Percentiles rank a stretch among this genome's conserved stretches.
phyloP scores from a whole-genome alignment of 2,113 vertebrate species.

The Nannobrachium achirus region DNA sequence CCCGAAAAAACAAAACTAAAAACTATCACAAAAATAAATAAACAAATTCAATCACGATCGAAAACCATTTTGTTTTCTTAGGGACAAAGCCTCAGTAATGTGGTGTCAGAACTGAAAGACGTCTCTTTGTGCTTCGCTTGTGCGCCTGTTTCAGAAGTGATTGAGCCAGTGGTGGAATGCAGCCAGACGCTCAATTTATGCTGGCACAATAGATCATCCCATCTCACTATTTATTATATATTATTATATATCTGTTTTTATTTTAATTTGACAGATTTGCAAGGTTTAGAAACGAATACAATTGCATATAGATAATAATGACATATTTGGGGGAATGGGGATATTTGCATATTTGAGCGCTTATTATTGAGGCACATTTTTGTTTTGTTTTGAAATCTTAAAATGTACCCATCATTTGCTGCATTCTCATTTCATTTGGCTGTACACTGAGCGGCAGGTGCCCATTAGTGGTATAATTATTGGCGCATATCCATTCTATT shows the following conservation, averaged over 20 bases:
- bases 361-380: no score
- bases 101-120: constrained; percentile 6
- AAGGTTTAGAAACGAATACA: constrained; percentile 39
- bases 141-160: constrained; percentile 23
- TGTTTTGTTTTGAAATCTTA: background rate
- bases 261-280: no score
- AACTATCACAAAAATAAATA: no score
- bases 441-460: constrained; percentile 13
- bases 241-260: constrained; percentile 27
- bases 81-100: background rate
- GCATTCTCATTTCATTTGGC: background rate
- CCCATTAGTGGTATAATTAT: constrained; percentile 5
- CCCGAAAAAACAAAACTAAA: no score
- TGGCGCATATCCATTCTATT: background rate
- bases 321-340: no score
- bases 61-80: constrained; percentile 29
- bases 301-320: background rate
- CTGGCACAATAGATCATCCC: constrained; percentile 7
- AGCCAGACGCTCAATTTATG: constrained; percentile 39
- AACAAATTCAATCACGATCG: constrained; percentile 35
- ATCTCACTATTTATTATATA: constrained; percentile 25
- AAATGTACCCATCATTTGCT: constrained; percentile 3
- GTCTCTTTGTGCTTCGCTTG: constrained; percentile 46
- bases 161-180: constrained; percentile 64
- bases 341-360: no score